Base-by-base conservation (phyloP, 2,113 vertebrate species). In the Rousettus leschenaultii region DNA sequence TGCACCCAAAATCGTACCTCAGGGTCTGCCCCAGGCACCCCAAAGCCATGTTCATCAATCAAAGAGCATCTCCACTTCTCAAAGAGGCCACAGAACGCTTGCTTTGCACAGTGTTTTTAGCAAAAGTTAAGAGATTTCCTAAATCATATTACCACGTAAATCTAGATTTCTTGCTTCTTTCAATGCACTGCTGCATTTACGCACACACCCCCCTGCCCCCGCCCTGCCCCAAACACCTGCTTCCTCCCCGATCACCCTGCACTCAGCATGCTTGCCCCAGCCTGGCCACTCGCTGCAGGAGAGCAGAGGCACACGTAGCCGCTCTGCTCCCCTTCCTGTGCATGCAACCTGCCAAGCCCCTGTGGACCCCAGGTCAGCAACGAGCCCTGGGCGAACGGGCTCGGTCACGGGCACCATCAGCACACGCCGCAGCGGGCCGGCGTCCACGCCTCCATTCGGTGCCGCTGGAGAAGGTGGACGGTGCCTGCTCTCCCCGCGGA, bases 241-340 rank as follows among this genome's bases (percentile, higher is more conserved):
- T 61, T 24, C 28, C 59, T 12, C 24, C 26, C 26, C 1, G 19
- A 57, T 35, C 13, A 10, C 15, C 59, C 26, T 57, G 12, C 1
- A 4, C 5, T 9, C 33, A 21, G 33, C 22, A 30, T n/a, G 33
- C 14, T 48, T 7, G 19, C 13, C 51, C 14, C 21, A 18, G 26
- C 33, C 16, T 61, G 57, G 30, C 43, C 22, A n/a, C 10, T 59
- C 26, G 51, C 26, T 28, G 24, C 15, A 35, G 26, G 35, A 71
- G 11, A 0, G 24, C 19, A 48, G 53, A 12, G 10, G 1, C n/a
- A 7, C 0, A 1, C 43, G 0, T 1, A 2, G 2, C 14, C 3
- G 3, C 0, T 22, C 22, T n/a, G 5, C 16, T 53, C 43, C 33
- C 7, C 28, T 45, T 79, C n/a, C 40, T 74, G 15, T 0, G 0